phyloP scores from a whole-genome alignment of 2,888 invertebrate genomes.

The Dicyrtomina minuta region DNA sequence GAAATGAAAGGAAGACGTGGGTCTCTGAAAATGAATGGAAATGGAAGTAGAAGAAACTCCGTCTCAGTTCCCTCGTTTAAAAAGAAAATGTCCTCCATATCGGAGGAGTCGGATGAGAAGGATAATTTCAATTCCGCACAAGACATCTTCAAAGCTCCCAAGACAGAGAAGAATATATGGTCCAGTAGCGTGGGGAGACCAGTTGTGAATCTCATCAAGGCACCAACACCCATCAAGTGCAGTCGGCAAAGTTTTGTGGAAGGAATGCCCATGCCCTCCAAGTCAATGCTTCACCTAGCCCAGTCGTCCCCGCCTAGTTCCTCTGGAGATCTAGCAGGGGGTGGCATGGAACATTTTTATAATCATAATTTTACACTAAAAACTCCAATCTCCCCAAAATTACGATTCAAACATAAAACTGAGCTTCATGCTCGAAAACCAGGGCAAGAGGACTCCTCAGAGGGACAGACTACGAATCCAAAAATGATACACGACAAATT shows the following conservation, averaged over 20 bases:
- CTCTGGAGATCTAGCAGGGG: neutral
- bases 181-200: neutral
- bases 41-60: neutral
- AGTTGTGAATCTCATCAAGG: slow-evolving; percentile 2
- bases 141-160: neutral
- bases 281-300: slow-evolving; percentile 1
- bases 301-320: neutral
- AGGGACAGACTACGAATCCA: too few relatives aligned
- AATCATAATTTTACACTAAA: too few relatives aligned
- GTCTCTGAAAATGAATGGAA: too few relatives aligned
- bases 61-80: slow-evolving; percentile 13
- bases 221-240: neutral
- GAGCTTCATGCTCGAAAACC: too few relatives aligned
- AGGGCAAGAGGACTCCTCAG: too few relatives aligned
- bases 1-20: neutral
- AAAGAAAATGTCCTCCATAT: neutral
- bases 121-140: too few relatives aligned
- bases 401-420: neutral
- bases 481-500: neutral
- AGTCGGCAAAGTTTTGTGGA: slow-evolving; percentile 14
- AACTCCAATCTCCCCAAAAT: too few relatives aligned
- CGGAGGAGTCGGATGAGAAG: neutral
- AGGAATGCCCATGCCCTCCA: slow-evolving; percentile 19
- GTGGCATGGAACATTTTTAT: too few relatives aligned
- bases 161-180: neutral